Base-by-base conservation (phyloP, 2,797 vertebrate species). In the Notolabrus celidotus region DNA sequence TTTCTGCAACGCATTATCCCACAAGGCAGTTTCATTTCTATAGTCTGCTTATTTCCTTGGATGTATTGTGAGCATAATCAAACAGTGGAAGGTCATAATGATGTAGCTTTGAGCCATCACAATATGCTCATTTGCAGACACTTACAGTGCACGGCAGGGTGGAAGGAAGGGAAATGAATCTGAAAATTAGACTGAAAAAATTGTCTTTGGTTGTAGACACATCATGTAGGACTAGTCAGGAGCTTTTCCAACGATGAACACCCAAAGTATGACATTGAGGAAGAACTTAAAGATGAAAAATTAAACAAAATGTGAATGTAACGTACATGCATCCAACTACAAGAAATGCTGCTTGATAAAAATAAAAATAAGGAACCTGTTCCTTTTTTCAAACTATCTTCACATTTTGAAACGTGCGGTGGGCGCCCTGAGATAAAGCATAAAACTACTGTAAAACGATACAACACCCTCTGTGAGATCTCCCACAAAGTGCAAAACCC, bases 21-120 rank as follows among this genome's bases (percentile, higher is more conserved):
- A 25, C 60, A 46, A 50, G 64, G 75, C 55, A 63, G 83, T 59
- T 74, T 78, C 70, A 67, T 75, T 54, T 55, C 71, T 67, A n/a
- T 17, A 60, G 51, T 41, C 49, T 55, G 62, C 45, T 82, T 71
- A 74, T 85, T 87, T 86, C 58, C 74, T 83, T 69, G 46, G 59
- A 83, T 57, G 75, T 58, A 58, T 50, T 75, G 63, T 52, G 23
- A 33, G 52, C 45, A 52, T 77, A 86, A 88, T 80, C 67, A 84
- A 70, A 80, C 38, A 62, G 59, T 29, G 10, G 64, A 74, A 79
- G 78, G 79, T 77, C 54, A 63, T 64, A 59, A 47, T 74, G 58
- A 83, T 56, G 67, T 25, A 51, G 56, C 66, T 77, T 39, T 71
- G 53, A 78, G 74, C 27, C 52, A 42, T 70, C 31, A 56, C 15